Percentiles rank a stretch among this genome's conserved stretches.
These are phyloP conservation scores for Mimas tiliae DNA, from an alignment of 2,888 invertebrate genomes.

Conservation along the genomic window DNA sequence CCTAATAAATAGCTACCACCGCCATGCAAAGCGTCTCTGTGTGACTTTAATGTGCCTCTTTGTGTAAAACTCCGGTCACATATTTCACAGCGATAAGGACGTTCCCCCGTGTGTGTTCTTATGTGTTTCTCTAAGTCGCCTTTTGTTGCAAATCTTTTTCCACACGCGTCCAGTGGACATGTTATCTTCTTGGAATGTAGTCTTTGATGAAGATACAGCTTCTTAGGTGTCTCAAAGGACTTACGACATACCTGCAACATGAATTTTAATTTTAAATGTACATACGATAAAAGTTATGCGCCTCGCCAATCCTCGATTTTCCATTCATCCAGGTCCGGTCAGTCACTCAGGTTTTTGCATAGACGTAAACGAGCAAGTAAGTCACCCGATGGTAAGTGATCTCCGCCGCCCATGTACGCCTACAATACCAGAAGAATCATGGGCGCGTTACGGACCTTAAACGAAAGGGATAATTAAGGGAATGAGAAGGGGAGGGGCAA, in stretches of 20 bases:
- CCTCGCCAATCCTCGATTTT: too few species aligned
- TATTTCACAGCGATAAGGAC: conserved; percentile 61
- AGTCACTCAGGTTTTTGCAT: too few species aligned
- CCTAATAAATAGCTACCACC: background rate
- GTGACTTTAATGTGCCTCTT: conserved; percentile 57
- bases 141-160: conserved; percentile 67
- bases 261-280: conserved; percentile 25
- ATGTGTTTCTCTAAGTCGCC: conserved; percentile 70
- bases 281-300: too few species aligned
- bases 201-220: conserved; percentile 65
- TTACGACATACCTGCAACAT: conserved; percentile 68
- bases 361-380: too few species aligned
- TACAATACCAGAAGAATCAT: too few species aligned
- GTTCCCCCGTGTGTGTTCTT: conserved; percentile 72
- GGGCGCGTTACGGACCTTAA: too few species aligned
- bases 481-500: too few species aligned
- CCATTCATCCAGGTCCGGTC: too few species aligned
- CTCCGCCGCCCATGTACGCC: too few species aligned
- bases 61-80: conserved; percentile 67
- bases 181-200: conserved; percentile 58
- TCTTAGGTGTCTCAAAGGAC: conserved; percentile 56
- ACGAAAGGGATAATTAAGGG: too few species aligned
- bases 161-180: conserved; percentile 60
- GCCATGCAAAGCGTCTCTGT: conserved; percentile 54
- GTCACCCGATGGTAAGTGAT: too few species aligned